Conservation (phyloP, 2,113 vertebrate species). For the Otus sunia region DNA sequence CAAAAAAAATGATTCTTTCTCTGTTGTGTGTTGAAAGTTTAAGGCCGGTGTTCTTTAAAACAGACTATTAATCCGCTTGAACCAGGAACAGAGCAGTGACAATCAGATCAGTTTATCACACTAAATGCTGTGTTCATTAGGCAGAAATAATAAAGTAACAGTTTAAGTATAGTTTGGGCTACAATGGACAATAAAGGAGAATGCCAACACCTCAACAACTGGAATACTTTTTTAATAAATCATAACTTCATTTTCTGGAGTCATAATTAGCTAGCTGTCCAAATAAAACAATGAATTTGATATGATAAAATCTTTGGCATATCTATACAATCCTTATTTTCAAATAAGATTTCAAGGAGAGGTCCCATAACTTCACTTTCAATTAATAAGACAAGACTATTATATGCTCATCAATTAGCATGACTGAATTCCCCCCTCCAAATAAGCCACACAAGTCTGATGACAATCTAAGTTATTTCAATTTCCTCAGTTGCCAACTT, state of each 20-base stretch:
- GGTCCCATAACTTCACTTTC: background rate
- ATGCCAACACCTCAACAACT: background rate
- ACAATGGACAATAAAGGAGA: background rate
- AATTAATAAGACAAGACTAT: background rate
- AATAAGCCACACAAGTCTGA: background rate
- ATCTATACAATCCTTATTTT: background rate
- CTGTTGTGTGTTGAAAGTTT: background rate
- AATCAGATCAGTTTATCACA: background rate
- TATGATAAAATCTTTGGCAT: background rate
- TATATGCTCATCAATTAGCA: background rate
- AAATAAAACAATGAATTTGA: background rate
- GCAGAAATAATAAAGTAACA: background rate
- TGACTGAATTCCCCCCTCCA: background rate
- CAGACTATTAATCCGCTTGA: background rate
- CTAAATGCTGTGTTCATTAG: background rate
- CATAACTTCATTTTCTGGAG: background rate
- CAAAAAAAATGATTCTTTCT: background rate
- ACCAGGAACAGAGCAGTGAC: background rate
- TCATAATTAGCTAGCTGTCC: background rate
- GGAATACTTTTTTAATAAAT: background rate
- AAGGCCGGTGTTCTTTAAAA: background rate
- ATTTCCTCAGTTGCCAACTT: background rate
- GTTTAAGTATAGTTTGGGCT: background rate
- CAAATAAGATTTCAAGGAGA: background rate
- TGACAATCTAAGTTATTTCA: background rate